These are phyloP conservation scores for Cyclargus thomasi DNA, from an alignment of 1,140 invertebrate genomes.

Conservation along the genomic window DNA sequence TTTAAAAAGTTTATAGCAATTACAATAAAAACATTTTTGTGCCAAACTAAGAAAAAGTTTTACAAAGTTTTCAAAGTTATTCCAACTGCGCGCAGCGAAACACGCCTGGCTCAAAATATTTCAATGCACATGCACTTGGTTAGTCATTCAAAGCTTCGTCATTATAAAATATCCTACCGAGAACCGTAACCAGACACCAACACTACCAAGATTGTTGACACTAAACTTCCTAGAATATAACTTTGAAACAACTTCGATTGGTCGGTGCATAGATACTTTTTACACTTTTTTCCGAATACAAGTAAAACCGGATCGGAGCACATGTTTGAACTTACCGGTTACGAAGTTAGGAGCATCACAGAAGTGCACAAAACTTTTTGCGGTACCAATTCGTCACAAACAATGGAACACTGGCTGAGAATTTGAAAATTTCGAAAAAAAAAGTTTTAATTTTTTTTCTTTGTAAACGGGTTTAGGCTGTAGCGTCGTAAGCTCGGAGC, in stretches of 20 bases:
- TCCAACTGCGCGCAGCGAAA: not conserved
- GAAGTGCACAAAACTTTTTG: not conserved
- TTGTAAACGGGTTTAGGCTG: not conserved
- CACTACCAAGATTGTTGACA: slow-evolving; percentile 2
- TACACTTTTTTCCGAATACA: slow-evolving; percentile 3
- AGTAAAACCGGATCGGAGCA: slow-evolving; percentile 7
- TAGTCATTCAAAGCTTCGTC: not conserved
- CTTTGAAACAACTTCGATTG: slow-evolving; percentile 8
- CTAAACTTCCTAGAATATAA: slow-evolving; percentile 8
- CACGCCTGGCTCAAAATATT: not conserved
- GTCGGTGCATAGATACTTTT: not conserved
- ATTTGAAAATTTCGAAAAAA: slow-evolving; percentile 1
- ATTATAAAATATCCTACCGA: slow-evolving; percentile 6
- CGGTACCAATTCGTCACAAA: not conserved
- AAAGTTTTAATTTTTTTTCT: not conserved
- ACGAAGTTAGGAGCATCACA: slow-evolving; percentile 9
- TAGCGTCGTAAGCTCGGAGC: slow-evolving; percentile 8
- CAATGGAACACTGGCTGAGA: slow-evolving; percentile 8
- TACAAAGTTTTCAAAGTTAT: not conserved
- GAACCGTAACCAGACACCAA: not conserved
- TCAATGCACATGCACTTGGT: not conserved
- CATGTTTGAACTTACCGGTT: slow-evolving; percentile 15
- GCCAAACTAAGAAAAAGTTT: not conserved
- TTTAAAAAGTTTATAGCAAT: not conserved
- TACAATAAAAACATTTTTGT: not conserved